phyloP scores from a whole-genome alignment of 1,140 invertebrate genomes.

The Euglossa dilemma region DNA sequence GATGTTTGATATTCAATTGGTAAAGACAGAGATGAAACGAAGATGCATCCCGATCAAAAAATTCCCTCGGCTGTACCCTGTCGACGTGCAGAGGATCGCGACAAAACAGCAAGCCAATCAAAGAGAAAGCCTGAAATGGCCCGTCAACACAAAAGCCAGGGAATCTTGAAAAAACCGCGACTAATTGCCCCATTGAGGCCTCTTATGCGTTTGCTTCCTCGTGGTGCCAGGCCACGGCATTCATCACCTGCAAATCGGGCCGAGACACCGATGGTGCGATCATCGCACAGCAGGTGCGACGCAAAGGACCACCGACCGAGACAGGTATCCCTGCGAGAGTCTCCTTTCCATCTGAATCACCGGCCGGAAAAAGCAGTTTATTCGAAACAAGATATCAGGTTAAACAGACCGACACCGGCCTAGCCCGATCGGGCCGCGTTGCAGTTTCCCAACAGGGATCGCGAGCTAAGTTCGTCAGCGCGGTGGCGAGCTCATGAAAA shows the following conservation, averaged over 20 bases:
- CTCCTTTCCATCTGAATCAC: not conserved
- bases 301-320: conserved; percentile 20
- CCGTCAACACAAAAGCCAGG: not conserved
- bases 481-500: too few relatives aligned
- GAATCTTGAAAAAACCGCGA: not conserved
- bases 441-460: too few relatives aligned
- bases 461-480: too few relatives aligned
- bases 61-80: too few relatives aligned
- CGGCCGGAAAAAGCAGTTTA: too few relatives aligned
- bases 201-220: not conserved
- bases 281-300: conserved; percentile 37
- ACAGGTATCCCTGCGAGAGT: too few relatives aligned
- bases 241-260: conserved; percentile 1
- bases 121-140: not conserved
- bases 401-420: too few relatives aligned
- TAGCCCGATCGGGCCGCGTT: too few relatives aligned
- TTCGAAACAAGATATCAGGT: too few relatives aligned
- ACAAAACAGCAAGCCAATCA: not conserved
- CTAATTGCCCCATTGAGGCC: conserved; percentile 9
- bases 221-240: not conserved
- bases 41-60: too few relatives aligned
- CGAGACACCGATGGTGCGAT: conserved; percentile 18
- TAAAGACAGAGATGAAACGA: too few relatives aligned
- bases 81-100: not conserved
- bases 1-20: too few relatives aligned